Base-by-base conservation (phyloP, 64 coral and sea anemone genomes). In the Montipora efflorescens region DNA sequence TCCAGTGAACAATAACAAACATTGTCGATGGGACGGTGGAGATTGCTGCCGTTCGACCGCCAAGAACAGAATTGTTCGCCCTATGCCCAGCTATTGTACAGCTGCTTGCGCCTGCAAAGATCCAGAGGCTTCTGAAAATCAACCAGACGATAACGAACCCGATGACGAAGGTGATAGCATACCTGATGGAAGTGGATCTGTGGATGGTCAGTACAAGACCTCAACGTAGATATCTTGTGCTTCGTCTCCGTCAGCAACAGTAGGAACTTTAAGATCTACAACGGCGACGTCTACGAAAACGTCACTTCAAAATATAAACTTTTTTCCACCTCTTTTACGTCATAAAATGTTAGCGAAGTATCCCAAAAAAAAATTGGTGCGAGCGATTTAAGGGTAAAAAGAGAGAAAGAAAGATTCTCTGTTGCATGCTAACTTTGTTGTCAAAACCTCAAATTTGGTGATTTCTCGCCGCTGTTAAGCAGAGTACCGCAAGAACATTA, bases 1-100 rank as follows among this genome's bases (percentile, higher is more conserved):
- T 70, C 15, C 6, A 1, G 7, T 5, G 1, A 94, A 96, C 76
- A 99, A 99, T 45, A 96, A 96, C 36, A 72, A 89, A 61, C 95
- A 99, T 79, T 99, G 98, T 77, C 74, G 89, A 10, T 99, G 90
- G 68, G 98, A 99, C 43, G 95, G 87, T 28, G 98, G 98, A 9
- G 98, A 99, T 79, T 99, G 98, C 70, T 99, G 98, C 53, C 59
- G 46, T 12, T 94, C 95, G 12, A 91, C 91, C 2, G 3, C 81
- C 2, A 87, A 57, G 23, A 44, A 90, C 28, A 52, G 83, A 13
- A 47, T 48, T 5, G 72, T 88, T 4, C 48, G 4, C 2, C n/a
- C 15, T 0, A 12, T 46, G 47, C 80, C 75, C 20, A 49, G 2
- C 0, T n/a, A 23, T n/a, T 92, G 93, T 52, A 58, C 7, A 7